Evolutionary conservation across 1,140 invertebrate species (phyloP).

Genomic region (Drosophila subpulchrella): DNA sequence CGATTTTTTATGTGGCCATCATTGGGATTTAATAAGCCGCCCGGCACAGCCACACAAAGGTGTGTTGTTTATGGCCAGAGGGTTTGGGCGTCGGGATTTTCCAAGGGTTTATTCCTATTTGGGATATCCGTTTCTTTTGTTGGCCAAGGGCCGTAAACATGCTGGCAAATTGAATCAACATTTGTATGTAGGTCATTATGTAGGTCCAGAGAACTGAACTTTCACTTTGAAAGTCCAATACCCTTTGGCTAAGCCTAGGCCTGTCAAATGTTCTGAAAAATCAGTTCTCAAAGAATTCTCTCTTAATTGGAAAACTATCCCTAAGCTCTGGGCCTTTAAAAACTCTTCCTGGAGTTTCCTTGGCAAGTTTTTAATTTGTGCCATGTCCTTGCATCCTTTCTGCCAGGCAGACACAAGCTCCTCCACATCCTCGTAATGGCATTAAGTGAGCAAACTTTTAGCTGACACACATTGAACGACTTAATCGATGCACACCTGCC

Average conservation of each 20-base stretch:
- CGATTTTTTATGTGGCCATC: conserved; percentile 67
- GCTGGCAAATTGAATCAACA: conserved; percentile 37
- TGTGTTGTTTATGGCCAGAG: conserved; percentile 40
- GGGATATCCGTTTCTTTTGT: conserved; percentile 36
- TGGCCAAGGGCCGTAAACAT: conserved; percentile 27
- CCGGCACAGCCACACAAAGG: conserved; percentile 40
- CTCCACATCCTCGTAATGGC: conserved; percentile 52
- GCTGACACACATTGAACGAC: conserved; percentile 58
- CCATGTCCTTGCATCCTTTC: conserved; percentile 16
- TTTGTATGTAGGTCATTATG: conserved; percentile 29
- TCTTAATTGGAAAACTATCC: conserved; percentile 36
- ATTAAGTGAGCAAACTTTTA: conserved; percentile 71
- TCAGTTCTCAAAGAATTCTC: background rate
- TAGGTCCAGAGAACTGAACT: conserved; percentile 1
- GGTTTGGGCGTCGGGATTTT: background rate
- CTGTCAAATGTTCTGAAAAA: background rate
- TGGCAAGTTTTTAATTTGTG: conserved; percentile 56
- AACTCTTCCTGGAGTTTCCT: conserved; percentile 4
- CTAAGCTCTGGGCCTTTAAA: conserved; percentile 6
- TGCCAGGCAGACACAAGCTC: conserved; percentile 17
- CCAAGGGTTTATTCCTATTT: conserved; percentile 37
- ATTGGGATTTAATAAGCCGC: conserved; percentile 79
- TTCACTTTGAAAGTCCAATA: conserved; percentile 2
- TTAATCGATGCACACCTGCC: conserved; percentile 69
- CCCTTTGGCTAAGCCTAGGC: background rate